Conservation (phyloP, 2,113 vertebrate species). For the Polyodon spathula region DNA sequence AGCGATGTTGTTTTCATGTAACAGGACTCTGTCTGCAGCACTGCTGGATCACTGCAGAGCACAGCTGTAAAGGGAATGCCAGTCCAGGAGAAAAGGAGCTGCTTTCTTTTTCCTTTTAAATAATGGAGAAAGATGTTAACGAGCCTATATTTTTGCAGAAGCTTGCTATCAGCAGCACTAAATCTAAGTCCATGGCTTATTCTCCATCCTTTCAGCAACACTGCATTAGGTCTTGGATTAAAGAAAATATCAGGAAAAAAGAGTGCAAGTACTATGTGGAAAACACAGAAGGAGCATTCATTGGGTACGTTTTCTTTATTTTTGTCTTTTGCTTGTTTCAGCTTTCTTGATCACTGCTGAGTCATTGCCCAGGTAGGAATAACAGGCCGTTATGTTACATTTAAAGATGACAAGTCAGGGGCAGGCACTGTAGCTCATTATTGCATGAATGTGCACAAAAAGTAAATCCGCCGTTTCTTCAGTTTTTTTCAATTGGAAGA, state of each 20-base stretch:
- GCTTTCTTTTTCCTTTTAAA: not conserved
- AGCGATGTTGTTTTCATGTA: not conserved
- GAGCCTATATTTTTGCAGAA: conserved; percentile 9
- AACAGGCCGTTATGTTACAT: no score
- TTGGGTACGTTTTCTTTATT: conserved; percentile 34
- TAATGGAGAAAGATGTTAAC: conserved; percentile 26
- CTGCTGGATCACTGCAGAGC: not conserved
- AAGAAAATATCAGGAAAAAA: conserved; percentile 72
- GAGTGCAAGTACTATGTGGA: conserved; percentile 71
- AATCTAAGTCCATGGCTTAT: conserved; percentile 19
- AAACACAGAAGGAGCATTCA: conserved; percentile 17
- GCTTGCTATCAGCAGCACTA: conserved; percentile 9
- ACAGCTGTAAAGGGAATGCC: not conserved
- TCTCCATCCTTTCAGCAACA: conserved; percentile 40
- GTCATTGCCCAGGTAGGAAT: no score
- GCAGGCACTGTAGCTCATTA: no score
- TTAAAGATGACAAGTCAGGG: no score
- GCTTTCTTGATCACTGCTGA: no score
- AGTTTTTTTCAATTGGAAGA: no score
- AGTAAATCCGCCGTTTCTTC: no score
- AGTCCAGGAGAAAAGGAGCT: not conserved
- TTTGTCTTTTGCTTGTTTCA: conserved; percentile 3
- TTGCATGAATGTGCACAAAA: no score
- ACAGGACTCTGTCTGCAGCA: conserved; percentile 23
- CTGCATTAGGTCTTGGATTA: conserved; percentile 60